Evolutionary conservation across 2,797 vertebrate species (phyloP), one percentile per base, ranked within the genome.

Genomic region (Cossypha polioptera): DNA sequence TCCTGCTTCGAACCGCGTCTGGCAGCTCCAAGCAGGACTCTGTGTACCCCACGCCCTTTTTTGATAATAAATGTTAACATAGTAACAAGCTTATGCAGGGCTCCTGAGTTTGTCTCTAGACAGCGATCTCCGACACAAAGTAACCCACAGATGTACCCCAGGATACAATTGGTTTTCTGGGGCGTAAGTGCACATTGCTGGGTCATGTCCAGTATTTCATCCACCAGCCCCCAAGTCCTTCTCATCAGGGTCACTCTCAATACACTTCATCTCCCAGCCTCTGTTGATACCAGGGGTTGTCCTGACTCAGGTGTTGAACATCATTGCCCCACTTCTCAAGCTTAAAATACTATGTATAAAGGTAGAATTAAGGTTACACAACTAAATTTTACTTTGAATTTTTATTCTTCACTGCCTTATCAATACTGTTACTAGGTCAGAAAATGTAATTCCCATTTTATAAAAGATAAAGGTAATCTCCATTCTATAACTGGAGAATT

Each of bases 281-380:
- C 0, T 31, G 4, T 3, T 57, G 38, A 36, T 66, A 53, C 3
- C 1, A 1, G 12, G 5, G 7, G 1, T 45, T 69, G 5, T 8
- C 11, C 29, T 3, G 0, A 26, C 5, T 17, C 13, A 35, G 3
- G 2, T 38, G 4, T 54, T 84, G 21, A 77, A 73, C 4, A 6
- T 35, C 19, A n/a, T 11, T 17, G 18, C 4, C 10, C 4, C 5
- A 19, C 4, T 71, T 10, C 40, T 81, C 3, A 4, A 71, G 14
- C 4, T 38, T 63, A 71, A 93, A 78, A 69, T 75, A 31, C 4
- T 21, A 10, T 15, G 7, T 57, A 43, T n/a, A 83, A 58, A 65
- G 11, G 20, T 18, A 84, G 28, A 93, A 54, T 50, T 55, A 72
- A 40, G 4, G 9, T 24, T 73, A 11, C 10, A 63, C 10, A 78